Percentiles rank a stretch among this genome's conserved stretches.
phyloP scores from a whole-genome alignment of 2,888 invertebrate species.

The Opisthograptis luteolata region DNA sequence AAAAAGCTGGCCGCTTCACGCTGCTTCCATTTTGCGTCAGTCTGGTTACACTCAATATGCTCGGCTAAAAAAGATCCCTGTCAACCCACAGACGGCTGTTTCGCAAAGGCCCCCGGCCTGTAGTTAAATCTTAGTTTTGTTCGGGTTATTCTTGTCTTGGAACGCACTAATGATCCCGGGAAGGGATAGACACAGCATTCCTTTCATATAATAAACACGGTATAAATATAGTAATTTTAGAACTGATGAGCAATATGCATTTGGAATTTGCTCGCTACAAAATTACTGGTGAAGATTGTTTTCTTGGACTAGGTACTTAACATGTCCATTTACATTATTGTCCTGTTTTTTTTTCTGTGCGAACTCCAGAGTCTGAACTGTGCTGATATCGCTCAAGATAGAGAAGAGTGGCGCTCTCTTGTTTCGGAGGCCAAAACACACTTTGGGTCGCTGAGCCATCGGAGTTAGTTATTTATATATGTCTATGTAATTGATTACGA shows the following conservation, averaged over 20 bases:
- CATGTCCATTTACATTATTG: no score
- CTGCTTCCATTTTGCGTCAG: not conserved
- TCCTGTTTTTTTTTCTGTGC: no score
- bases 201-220: conserved; percentile 21
- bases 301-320: no score
- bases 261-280: conserved; percentile 43
- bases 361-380: no score
- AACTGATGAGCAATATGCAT: conserved; percentile 25
- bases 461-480: no score
- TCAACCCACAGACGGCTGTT: conserved; percentile 37
- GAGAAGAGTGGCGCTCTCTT: no score
- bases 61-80: conserved; percentile 16
- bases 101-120: conserved; percentile 42
- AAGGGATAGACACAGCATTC: conserved; percentile 26
- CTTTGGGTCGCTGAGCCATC: no score
- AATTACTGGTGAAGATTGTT: not conserved
- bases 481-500: no score
- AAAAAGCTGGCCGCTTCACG: not conserved
- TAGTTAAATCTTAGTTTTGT: conserved; percentile 49
- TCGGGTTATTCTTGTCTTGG: conserved; percentile 63
- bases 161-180: conserved; percentile 59
- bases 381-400: no score
- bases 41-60: conserved; percentile 12
- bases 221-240: conserved; percentile 27
- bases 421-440: no score